phyloP scores from a whole-genome alignment of 1,140 invertebrate genomes.

The Chrysoperla carnea region DNA sequence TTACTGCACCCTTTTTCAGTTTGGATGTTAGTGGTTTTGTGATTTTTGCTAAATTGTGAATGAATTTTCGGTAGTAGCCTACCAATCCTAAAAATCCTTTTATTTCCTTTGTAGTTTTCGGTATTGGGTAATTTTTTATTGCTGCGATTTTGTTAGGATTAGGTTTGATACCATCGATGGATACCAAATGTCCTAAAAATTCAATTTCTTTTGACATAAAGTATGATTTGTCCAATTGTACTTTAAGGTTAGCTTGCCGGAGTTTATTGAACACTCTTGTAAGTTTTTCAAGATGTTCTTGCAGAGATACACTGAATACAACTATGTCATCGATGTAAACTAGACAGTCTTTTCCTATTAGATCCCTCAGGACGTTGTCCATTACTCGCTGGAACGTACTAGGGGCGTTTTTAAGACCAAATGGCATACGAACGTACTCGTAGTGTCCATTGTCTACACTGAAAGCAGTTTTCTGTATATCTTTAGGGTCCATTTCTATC shows the following conservation, averaged over 20 bases:
- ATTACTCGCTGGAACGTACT: constrained; percentile 28
- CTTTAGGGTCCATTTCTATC: constrained; percentile 20
- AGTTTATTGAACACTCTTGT: constrained; percentile 9
- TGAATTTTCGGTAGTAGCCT: constrained; percentile 11
- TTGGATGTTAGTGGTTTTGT: constrained; percentile 9
- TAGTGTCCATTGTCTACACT: constrained; percentile 16
- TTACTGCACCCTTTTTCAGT: constrained; percentile 8
- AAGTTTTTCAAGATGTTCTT: constrained; percentile 9
- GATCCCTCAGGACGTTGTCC: constrained; percentile 14
- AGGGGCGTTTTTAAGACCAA: constrained; percentile 23
- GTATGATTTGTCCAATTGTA: too few relatives aligned
- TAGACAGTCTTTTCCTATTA: constrained; percentile 11
- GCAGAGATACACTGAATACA: constrained; percentile 7
- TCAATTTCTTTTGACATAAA: too few relatives aligned
- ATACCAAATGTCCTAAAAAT: too few relatives aligned
- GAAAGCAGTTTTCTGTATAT: constrained; percentile 28
- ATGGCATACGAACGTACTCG: constrained; percentile 23
- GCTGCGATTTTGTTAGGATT: too few relatives aligned
- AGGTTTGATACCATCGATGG: too few relatives aligned
- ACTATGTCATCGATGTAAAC: constrained; percentile 20
- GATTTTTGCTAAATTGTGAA: constrained; percentile 10
- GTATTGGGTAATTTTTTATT: constrained; percentile 5
- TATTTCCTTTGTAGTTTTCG: constrained; percentile 6
- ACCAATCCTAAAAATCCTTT: constrained; percentile 7
- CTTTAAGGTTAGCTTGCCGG: too few relatives aligned